Conservation (phyloP, 1,140 invertebrate genomes). For the Drosophila pruinosa region DNA sequence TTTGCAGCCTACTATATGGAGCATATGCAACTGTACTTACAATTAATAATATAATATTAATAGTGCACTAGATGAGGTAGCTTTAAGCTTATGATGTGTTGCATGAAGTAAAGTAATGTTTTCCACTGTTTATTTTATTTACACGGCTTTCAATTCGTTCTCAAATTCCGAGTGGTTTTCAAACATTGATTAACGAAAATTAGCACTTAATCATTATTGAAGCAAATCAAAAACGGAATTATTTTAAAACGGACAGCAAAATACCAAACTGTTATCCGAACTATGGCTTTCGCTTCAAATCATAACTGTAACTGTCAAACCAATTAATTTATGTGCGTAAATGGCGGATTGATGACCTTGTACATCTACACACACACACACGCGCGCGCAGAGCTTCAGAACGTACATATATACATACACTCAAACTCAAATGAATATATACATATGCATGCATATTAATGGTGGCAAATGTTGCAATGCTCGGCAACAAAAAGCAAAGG, state of each 20-base stretch:
- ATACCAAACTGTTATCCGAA: constrained; percentile 6
- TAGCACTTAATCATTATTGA: neutral
- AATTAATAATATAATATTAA: neutral
- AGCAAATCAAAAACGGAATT: neutral
- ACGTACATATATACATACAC: neutral
- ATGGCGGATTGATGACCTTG: neutral
- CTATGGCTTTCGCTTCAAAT: constrained; percentile 13
- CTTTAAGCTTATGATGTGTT: too few species aligned
- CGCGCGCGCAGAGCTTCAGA: neutral
- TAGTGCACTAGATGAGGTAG: too few species aligned
- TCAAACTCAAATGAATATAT: too few species aligned
- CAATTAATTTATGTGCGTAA: constrained; percentile 30
- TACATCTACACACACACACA: constrained; percentile 2
- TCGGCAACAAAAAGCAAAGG: neutral
- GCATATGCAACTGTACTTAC: neutral
- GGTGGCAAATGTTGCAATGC: neutral
- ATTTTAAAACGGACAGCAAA: neutral
- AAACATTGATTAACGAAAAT: neutral
- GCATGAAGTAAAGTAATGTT: too few species aligned
- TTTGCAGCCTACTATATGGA: neutral
- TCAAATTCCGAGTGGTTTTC: neutral
- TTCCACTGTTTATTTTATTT: too few species aligned
- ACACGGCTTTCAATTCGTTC: neutral
- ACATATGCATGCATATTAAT: neutral
- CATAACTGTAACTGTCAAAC: constrained; percentile 6